These are phyloP conservation scores for Tenthredo notha DNA, from an alignment of 2,888 invertebrate genomes.

Conservation along the genomic window DNA sequence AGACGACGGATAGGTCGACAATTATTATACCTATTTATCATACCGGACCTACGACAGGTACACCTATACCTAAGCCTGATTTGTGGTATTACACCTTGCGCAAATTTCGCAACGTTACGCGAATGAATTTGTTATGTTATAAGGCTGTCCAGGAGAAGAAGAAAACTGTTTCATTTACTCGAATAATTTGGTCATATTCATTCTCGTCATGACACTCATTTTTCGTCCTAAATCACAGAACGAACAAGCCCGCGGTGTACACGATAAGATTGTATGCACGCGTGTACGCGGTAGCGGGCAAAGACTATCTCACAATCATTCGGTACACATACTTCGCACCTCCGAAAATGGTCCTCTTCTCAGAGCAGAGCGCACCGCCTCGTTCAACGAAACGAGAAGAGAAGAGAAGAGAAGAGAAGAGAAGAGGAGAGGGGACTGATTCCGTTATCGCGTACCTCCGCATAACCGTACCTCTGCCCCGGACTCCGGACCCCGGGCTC, in stretches of 20 bases:
- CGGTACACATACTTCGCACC: slow-evolving; percentile 13
- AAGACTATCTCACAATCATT: neutral
- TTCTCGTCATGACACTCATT: neutral
- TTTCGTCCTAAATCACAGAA: neutral
- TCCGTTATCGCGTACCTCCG: slow-evolving; percentile 67
- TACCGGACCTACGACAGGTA: neutral
- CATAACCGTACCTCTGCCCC: slow-evolving; percentile 69
- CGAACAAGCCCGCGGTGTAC: neutral
- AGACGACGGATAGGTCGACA: slow-evolving; percentile 3
- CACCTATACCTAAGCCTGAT: neutral
- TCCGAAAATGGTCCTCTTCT: slow-evolving; percentile 33
- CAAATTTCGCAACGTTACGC: neutral
- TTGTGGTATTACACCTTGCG: neutral
- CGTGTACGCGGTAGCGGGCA: neutral
- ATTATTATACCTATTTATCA: slow-evolving; percentile 3
- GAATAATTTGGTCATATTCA: neutral
- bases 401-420: slow-evolving; percentile 51
- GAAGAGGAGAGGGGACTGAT: slow-evolving; percentile 55
- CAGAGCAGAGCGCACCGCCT: neutral
- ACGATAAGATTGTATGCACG: neutral
- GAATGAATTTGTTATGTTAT: neutral
- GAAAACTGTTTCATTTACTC: neutral
- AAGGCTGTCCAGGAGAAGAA: no score
- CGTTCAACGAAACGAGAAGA: neutral
- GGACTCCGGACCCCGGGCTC: slow-evolving; percentile 36